phyloP scores from a whole-genome alignment of 1,140 invertebrate genomes.

The Drosophila setifemur region DNA sequence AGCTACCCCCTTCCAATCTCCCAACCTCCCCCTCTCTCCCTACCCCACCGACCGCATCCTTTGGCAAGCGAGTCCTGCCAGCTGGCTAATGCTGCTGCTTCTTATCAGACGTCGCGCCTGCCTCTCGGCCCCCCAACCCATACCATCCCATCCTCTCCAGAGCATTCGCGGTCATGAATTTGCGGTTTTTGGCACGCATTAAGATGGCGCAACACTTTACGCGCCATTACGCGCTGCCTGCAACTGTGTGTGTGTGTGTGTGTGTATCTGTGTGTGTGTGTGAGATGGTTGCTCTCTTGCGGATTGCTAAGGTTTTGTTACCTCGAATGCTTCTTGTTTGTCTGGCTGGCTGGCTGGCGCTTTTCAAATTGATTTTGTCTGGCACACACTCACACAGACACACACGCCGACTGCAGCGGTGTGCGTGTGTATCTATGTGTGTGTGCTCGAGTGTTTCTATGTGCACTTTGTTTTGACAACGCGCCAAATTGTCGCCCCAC shows the following conservation, averaged over 20 bases:
- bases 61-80: too few species aligned
- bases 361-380: slow-evolving; percentile 70
- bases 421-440: slow-evolving; percentile 11
- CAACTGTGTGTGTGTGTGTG: slow-evolving; percentile 22
- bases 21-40: neutral
- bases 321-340: slow-evolving; percentile 37
- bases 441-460: slow-evolving; percentile 24
- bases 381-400: neutral
- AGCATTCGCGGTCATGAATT: slow-evolving; percentile 42
- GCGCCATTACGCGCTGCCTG: slow-evolving; percentile 64
- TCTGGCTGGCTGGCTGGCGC: slow-evolving; percentile 37
- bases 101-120: slow-evolving; percentile 40
- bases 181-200: slow-evolving; percentile 70
- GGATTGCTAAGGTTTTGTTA: slow-evolving; percentile 10
- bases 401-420: neutral
- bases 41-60: neutral
- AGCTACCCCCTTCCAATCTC: neutral
- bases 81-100: slow-evolving; percentile 23
- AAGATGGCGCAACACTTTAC: slow-evolving; percentile 74
- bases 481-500: slow-evolving; percentile 55
- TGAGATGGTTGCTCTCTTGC: slow-evolving; percentile 33
- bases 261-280: neutral
- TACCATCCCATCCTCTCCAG: neutral
- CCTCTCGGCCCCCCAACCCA: too few species aligned
- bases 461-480: slow-evolving; percentile 68